Conservation (phyloP, 1,140 invertebrate genomes). For the Nasonia longicornis region DNA sequence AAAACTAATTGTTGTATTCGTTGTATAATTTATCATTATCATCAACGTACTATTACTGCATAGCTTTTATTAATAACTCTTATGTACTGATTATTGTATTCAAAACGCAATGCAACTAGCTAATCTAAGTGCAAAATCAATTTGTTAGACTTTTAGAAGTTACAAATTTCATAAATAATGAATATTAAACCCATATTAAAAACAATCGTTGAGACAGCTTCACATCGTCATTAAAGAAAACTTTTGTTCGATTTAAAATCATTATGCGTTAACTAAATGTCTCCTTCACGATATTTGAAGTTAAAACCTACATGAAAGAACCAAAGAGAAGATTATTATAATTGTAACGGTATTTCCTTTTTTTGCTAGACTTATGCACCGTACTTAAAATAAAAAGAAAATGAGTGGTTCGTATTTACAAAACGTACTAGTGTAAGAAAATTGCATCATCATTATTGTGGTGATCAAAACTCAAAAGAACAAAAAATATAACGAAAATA, state of each 20-base stretch:
- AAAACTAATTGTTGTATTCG: neutral
- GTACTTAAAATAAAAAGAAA: neutral
- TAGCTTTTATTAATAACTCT: too few relatives aligned
- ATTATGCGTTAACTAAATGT: neutral
- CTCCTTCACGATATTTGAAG: too few relatives aligned
- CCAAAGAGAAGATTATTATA: neutral
- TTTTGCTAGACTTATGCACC: neutral
- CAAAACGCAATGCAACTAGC: too few relatives aligned
- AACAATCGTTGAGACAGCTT: too few relatives aligned
- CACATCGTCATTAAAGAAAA: neutral
- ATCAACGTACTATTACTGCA: neutral
- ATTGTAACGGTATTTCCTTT: neutral
- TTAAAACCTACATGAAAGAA: neutral
- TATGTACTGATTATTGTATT: neutral
- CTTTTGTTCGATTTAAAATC: neutral
- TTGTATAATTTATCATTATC: neutral
- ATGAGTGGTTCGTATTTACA: neutral
- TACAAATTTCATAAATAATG: neutral
- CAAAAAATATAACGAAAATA: neutral
- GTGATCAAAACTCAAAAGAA: conserved; percentile 2
- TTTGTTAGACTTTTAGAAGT: neutral
- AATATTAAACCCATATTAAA: neutral
- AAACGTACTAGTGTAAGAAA: neutral
- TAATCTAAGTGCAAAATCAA: neutral
- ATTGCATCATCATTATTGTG: conserved; percentile 3